Base-by-base conservation (phyloP, 2,113 vertebrate genomes). In the Axis porcinus region DNA sequence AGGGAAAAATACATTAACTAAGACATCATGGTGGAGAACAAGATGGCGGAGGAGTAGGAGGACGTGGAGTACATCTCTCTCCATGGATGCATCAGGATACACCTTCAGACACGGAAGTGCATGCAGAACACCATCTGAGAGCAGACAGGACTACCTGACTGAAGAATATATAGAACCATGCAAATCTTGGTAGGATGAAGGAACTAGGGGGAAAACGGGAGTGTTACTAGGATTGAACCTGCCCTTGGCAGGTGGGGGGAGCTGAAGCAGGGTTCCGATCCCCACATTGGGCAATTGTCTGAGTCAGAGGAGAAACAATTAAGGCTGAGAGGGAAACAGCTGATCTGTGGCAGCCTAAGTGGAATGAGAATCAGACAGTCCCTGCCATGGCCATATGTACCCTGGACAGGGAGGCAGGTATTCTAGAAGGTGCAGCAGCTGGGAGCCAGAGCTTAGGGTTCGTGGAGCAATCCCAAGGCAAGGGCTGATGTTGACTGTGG, bases 1-100 rank as follows among this genome's bases (percentile, higher is more conserved):
- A 67, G 87, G 50, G 40, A 86, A 97, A 79, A 43, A 83, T 12
- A 1, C 40, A 5, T 62, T 76, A 87, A 96, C 40, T 40, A 40
- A 40, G 40, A 40, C 40, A 55, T 95, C 47, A 90, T 13, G 76
- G 23, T 88, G 36, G 6, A 54, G 67, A 70, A 40, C 19, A 40
- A 40, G n/a, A 70, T 40, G 67, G n/a, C 2, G 1, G n/a, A 40
- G 67, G 67, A 23, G n/a, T 70, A 70, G 21, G n/a, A 23, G 67
- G n/a, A 13, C 12, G 0, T 70, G n/a, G 19, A 40, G 67, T 40
- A 23, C 4, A 70, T 70, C n/a, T 70, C n/a, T 70, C n/a, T 70
- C 19, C 10, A 40, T 6, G 67, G 10, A 23, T 23, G 23, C 10
- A 13, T 70, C 19, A 70, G 19, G 10, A 6, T 40, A 40, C n/a